Percentiles rank a stretch among this genome's conserved stretches.
Conservation (phyloP, 2,113 vertebrate genomes). For the Pangasianodon hypophthalmus region DNA sequence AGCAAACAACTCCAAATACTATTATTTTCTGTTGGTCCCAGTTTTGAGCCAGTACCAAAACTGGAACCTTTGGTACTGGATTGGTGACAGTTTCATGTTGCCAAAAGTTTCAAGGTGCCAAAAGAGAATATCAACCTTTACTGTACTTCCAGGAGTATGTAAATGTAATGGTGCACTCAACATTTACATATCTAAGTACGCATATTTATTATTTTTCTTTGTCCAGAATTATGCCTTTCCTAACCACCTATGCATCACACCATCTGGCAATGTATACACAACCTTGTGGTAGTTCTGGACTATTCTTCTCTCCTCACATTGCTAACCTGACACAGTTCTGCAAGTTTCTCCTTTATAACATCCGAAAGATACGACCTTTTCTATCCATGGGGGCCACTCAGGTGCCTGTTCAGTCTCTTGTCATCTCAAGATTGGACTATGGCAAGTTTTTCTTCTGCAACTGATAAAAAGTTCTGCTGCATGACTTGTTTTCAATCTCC, state of each 20-base stretch:
- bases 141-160: background rate
- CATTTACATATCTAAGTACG: background rate
- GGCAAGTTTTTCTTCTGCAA: background rate
- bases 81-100: background rate
- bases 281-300: background rate
- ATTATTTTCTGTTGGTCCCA: background rate
- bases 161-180: background rate
- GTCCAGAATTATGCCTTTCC: background rate
- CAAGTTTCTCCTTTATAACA: background rate
- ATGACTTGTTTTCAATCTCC: background rate
- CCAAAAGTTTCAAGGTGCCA: too few species aligned
- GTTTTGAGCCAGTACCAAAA: background rate
- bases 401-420: background rate
- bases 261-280: background rate
- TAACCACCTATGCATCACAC: slow-evolving; percentile 3
- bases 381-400: background rate
- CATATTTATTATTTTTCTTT: background rate
- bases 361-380: background rate
- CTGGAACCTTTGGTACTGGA: background rate
- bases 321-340: background rate
- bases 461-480: background rate
- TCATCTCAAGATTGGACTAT: background rate
- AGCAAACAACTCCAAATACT: background rate
- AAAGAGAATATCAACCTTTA: background rate
- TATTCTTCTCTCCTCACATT: background rate